Base-by-base conservation (phyloP, 2,113 vertebrate species). In the Cephalophus harveyi region DNA sequence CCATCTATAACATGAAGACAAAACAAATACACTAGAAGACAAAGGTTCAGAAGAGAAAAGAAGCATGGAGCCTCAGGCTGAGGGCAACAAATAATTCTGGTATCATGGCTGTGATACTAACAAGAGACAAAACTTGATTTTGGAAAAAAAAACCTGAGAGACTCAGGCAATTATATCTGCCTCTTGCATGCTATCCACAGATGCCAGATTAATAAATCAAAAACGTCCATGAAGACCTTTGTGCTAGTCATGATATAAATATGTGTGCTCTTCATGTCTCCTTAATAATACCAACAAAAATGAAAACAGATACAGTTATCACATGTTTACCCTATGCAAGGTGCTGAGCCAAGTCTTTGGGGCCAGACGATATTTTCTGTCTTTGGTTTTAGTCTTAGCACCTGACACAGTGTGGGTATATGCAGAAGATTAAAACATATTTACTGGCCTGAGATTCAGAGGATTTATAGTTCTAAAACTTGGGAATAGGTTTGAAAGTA, bases 1-100 rank as follows among this genome's bases (percentile, higher is more conserved):
- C 94, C 64, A 14, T 85, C 81, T n/a, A 19, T 52, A n/a, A 52
- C 33, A 97, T 28, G 64, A 94, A 97, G 95, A 97, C 96, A 97
- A 98, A 97, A 97, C 88, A 97, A 97, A 97, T n/a, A 90, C 48
- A 55, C 27, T 9, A 21, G 82, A 90, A 97, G 94, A 82, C 82
- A 76, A 67, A 92, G 85, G 36, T 64, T 96, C 43, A 8, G 76
- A 27, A 19, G 23, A 78, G 87, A 57, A 67, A 28, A 78, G 28
- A 48, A 27, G 43, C 23, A 2, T 27, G 23, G 52, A 60, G 30
- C 48, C 84, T 83, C 43, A n/a, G 27, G 78, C 6, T 0, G 33
- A 92, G 82, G 33, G 23, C 79, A 82, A 46, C 30, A 78, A 27
- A 76, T 21, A 28, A 86, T 59, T 36, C 89, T 43, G 33, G 54